phyloP scores from a whole-genome alignment of 1,140 invertebrate genomes.

The Alviniconcha marisindica region DNA sequence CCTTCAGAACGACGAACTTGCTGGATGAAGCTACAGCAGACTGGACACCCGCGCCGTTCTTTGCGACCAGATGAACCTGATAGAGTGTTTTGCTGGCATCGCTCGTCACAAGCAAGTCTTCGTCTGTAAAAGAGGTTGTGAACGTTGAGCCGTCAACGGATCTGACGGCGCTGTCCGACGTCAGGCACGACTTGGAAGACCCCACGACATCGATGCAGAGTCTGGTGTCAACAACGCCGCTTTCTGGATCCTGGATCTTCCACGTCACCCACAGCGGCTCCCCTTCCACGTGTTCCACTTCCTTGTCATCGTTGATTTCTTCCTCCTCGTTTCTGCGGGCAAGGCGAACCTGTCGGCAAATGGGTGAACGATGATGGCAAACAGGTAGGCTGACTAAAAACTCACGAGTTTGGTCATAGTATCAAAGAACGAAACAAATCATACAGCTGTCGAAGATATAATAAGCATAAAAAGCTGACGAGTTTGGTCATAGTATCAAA shows the following conservation, averaged over 20 bases:
- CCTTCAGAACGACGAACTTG: slow-evolving; percentile 48
- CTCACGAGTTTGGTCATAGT: background rate
- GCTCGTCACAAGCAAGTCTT: background rate
- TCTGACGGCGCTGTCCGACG: background rate
- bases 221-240: slow-evolving; percentile 34
- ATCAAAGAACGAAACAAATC: background rate
- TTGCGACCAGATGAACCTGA: slow-evolving; percentile 40
- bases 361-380: no score
- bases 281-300: slow-evolving; percentile 48
- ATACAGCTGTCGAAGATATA: no score
- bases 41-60: slow-evolving; percentile 53
- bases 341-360: slow-evolving; percentile 42
- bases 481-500: background rate
- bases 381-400: no score
- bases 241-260: slow-evolving; percentile 47
- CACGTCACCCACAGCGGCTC: slow-evolving; percentile 48
- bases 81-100: background rate
- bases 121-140: background rate
- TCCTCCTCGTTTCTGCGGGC: slow-evolving; percentile 52
- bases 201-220: slow-evolving; percentile 43
- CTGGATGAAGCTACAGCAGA: slow-evolving; percentile 36
- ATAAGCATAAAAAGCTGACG: background rate
- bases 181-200: background rate
- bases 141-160: background rate
- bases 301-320: slow-evolving; percentile 43